Evolutionary conservation across 2,888 invertebrate genomes (phyloP).

Genomic region (Brachypalpus laphriformis): DNA sequence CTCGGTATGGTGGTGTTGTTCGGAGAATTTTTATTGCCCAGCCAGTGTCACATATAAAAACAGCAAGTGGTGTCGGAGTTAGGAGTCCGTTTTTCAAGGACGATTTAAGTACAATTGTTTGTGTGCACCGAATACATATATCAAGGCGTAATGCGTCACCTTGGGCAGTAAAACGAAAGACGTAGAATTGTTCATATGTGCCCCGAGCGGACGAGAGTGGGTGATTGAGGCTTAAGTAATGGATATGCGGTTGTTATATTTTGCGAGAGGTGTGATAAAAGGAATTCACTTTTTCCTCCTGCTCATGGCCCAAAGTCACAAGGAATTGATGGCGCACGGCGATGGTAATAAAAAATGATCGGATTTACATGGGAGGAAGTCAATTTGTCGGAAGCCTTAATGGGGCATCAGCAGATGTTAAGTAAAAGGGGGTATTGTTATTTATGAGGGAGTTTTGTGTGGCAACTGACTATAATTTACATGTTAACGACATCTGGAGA

Average conservation of each 20-base stretch:
- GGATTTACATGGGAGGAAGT: slow-evolving; percentile 23
- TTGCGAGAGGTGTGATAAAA: slow-evolving; percentile 8
- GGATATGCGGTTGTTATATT: background rate
- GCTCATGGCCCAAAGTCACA: background rate
- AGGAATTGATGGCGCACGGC: background rate
- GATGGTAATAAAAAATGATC: slow-evolving; percentile 1
- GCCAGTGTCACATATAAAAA: slow-evolving; percentile 8
- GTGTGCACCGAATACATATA: background rate
- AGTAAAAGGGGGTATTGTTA: background rate
- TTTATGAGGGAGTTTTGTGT: background rate
- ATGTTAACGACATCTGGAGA: slow-evolving; percentile 16
- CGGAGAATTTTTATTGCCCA: slow-evolving; percentile 16
- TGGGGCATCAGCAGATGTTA: slow-evolving; percentile 25
- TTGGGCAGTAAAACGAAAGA: slow-evolving; percentile 9
- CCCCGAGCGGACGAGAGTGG: background rate
- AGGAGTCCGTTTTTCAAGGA: slow-evolving; percentile 21
- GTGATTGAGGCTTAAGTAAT: background rate
- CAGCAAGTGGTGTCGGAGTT: background rate
- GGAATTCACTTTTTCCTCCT: background rate
- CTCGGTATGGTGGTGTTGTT: background rate
- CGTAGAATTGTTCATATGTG: slow-evolving; percentile 1
- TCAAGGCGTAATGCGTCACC: slow-evolving; percentile 8
- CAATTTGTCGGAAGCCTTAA: slow-evolving; percentile 27
- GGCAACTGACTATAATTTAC: slow-evolving; percentile 7
- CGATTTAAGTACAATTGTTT: slow-evolving; percentile 9